Base-by-base conservation (phyloP, 1,140 invertebrate genomes). In the Zophobas morio region DNA sequence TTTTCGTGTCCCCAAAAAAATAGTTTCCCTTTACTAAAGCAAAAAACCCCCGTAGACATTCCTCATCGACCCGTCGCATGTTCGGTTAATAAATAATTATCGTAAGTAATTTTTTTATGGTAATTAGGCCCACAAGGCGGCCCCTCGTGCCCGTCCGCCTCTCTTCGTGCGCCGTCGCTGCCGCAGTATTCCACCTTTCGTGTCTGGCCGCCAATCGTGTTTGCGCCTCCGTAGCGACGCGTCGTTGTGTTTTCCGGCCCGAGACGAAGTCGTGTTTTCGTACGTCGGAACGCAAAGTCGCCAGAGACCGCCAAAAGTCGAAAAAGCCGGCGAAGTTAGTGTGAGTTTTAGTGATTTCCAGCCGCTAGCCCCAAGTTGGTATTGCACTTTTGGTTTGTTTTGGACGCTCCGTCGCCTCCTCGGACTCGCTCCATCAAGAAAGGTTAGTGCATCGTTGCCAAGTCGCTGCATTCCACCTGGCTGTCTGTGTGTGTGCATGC, bases 161-260 rank as follows among this genome's bases (percentile, higher is more conserved):
- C 60, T 66, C 42, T 6, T 74, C 72, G 72, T 60, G 53, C 20
- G 34, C 46, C 20, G 40, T 60, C 72, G 72, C 36, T 74, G 72
- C 72, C 72, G 72, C 72, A 74, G 72, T 74, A 74, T 74, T 74
- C 53, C 72, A 74, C 72, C 72, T 74, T 73, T 74, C 53, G 60
- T 74, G 53, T 57, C 60, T 35, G 32, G 53, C 34, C 72, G 53
- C 32, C 72, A 74, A 74, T 74, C 53, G 72, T 74, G 20, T 56
- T 36, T 57, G 72, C 72, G 72, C 37, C 37, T 46, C 53, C 1
- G 40, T 35, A 40, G n/a, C 53, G 37, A 40, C 72, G 72, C 56
- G 49, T 66, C 42, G 60, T 40, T 46, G 71, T 40, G 60, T 42
- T 66, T 40, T 40, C 60, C 37, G 53, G 37, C 37, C 33, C 8